Base-by-base conservation (phyloP, 2,113 vertebrate species). In the Alectura lathami region DNA sequence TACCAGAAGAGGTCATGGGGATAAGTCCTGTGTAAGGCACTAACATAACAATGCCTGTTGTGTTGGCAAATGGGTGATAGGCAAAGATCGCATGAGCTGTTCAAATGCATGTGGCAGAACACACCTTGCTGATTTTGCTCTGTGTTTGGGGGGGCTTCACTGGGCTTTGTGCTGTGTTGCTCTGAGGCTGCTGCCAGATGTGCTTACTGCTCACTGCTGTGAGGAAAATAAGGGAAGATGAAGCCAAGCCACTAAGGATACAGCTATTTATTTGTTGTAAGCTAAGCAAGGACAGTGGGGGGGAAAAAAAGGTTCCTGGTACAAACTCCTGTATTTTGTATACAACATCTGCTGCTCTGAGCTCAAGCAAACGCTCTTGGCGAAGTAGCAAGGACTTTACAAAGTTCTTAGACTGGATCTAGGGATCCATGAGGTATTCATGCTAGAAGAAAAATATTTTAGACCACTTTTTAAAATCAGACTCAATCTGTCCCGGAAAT, bases 1-100 rank as follows among this genome's bases (percentile, higher is more conserved):
- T 36, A 24, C 34, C 16, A 27, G 40, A 80, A 63, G 36, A 88
- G 32, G 13, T 62, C 42, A 34, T 34, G 21, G 45, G 23, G 42
- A 0, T 47, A 73, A 83, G 27, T 69, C 11, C 17, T 21, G 0
- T 22, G 23, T 74, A 14, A 32, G 34, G 9, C 4, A 14, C 12
- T 66, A 59, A 36, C 3, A 11, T 29, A 64, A 80, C 3, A 6
- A 10, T 14, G 2, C 14, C 21, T 56, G 3, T 38, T 43, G 22
- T 4, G 5, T 34, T 66, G 30, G 15, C n/a, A 45, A 34, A 40
- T 14, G 20, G 12, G 2, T 34, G 8, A 64, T 32, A 3, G 2
- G 8, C 27, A 29, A 34, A 47, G 15, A 3, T 21, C 27, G 9
- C 11, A 47, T 0, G 2, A 64, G 24, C 27, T 53, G 68, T 12